These are phyloP conservation scores for Patella vulgata DNA, from an alignment of 1,140 invertebrate genomes.

Conservation along the genomic window DNA sequence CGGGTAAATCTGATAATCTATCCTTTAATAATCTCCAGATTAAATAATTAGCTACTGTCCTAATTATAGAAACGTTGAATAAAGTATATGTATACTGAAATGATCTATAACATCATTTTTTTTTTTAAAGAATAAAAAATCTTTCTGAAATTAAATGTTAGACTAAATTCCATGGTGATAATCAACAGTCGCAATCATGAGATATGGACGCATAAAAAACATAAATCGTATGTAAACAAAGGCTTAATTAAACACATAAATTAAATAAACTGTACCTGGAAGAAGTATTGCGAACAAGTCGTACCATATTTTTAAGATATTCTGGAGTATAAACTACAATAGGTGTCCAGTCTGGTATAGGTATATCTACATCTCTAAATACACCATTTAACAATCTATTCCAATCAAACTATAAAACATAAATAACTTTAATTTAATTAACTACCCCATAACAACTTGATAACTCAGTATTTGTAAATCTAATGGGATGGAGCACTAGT, in stretches of 20 bases:
- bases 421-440: neutral
- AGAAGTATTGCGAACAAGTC: neutral
- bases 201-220: too few relatives aligned
- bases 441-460: too few relatives aligned
- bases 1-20: conserved; percentile 83
- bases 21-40: conserved; percentile 88
- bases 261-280: neutral
- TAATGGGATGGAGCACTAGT: too few relatives aligned
- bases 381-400: neutral
- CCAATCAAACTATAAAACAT: conserved; percentile 10
- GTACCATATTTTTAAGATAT: conserved; percentile 2
- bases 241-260: neutral
- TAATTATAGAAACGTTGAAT: conserved; percentile 2
- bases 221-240: neutral
- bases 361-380: neutral
- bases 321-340: conserved; percentile 7
- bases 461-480: too few relatives aligned
- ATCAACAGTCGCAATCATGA: too few relatives aligned
- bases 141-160: too few relatives aligned
- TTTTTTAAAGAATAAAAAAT: too few relatives aligned
- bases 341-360: neutral
- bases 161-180: too few relatives aligned
- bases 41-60: conserved; percentile 77
- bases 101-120: too few relatives aligned
- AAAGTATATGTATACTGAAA: too few relatives aligned